phyloP scores from a whole-genome alignment of 2,888 invertebrate genomes.

The Abrostola tripartita region DNA sequence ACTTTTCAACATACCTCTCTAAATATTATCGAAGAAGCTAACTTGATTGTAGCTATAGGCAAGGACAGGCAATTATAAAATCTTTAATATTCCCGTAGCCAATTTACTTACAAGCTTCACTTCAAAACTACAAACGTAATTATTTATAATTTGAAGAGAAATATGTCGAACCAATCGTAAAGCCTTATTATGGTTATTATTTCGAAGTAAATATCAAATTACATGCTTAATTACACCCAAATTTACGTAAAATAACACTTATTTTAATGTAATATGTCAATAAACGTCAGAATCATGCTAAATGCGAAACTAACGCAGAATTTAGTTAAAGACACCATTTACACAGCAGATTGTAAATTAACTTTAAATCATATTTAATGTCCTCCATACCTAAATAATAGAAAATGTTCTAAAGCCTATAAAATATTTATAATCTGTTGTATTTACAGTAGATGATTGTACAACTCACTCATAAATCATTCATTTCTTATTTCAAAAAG shows the following conservation, averaged over 20 bases:
- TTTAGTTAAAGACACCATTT: conserved; percentile 29
- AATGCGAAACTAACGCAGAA: conserved; percentile 34
- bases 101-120: conserved; percentile 36
- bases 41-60: conserved; percentile 13
- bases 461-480: too few species aligned
- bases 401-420: conserved; percentile 36
- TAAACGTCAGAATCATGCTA: conserved; percentile 31
- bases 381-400: conserved; percentile 9
- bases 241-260: conserved; percentile 17
- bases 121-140: conserved; percentile 37
- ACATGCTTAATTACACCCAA: conserved; percentile 30
- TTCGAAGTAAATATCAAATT: conserved; percentile 33
- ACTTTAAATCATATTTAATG: conserved; percentile 47
- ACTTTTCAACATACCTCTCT: not conserved
- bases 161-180: conserved; percentile 20
- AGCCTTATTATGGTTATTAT: conserved; percentile 31
- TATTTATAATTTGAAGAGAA: conserved; percentile 5
- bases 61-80: conserved; percentile 46
- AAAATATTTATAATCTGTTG: too few species aligned
- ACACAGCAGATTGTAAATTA: conserved; percentile 28
- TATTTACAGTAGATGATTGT: conserved; percentile 5
- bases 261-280: conserved; percentile 22
- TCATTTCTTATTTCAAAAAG: too few species aligned
- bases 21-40: not conserved
- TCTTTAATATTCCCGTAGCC: conserved; percentile 35